phyloP scores from a whole-genome alignment of 2,888 invertebrate species.

The Drosophila yooni region DNA sequence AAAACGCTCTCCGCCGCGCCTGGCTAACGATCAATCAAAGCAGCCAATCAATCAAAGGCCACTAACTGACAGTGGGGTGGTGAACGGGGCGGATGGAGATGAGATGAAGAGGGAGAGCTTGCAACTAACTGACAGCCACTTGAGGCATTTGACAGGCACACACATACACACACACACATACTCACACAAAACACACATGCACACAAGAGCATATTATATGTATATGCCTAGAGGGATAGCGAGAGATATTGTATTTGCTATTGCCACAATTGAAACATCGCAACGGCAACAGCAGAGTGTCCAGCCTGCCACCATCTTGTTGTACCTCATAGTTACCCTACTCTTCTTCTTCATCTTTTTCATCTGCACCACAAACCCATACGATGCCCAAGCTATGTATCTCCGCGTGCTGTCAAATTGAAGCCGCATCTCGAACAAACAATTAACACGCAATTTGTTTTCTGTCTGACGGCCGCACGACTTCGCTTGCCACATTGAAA shows the following conservation, averaged over 20 bases:
- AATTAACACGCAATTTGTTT: conserved; percentile 50
- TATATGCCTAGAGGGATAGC: neutral
- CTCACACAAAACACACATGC: conserved; percentile 2
- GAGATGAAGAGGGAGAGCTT: conserved; percentile 2
- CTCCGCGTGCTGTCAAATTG: conserved; percentile 39
- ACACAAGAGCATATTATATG: neutral
- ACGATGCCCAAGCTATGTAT: conserved; percentile 14
- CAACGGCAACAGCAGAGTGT: conserved; percentile 23
- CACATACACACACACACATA: neutral
- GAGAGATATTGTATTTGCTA: conserved; percentile 37
- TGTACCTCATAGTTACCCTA: neutral
- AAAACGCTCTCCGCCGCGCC: conserved; percentile 11
- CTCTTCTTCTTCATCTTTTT: neutral
- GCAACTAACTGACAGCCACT: conserved; percentile 42
- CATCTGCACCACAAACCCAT: conserved; percentile 8
- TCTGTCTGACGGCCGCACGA: conserved; percentile 4
- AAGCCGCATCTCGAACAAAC: conserved; percentile 45
- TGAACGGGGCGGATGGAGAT: neutral
- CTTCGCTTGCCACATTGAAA: conserved; percentile 12
- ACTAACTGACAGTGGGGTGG: conserved; percentile 10
- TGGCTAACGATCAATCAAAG: conserved; percentile 55
- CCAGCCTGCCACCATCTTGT: conserved; percentile 4
- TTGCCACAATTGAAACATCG: conserved; percentile 50
- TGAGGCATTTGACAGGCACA: conserved; percentile 48
- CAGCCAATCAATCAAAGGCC: conserved; percentile 59